Base-by-base conservation (phyloP, 2,888 invertebrate genomes). In the Julus scandinavius region DNA sequence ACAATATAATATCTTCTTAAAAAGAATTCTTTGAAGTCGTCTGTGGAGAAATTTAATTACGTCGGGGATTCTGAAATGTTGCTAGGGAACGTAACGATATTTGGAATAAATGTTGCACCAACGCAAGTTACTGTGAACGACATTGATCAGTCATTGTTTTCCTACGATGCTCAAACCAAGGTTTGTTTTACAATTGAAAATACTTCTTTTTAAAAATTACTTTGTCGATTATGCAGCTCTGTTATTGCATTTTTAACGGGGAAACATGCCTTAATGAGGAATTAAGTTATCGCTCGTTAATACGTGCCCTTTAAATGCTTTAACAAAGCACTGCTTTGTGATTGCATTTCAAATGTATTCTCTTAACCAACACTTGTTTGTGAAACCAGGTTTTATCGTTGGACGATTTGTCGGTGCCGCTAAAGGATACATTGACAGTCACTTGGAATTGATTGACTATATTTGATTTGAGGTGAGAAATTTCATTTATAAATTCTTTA, bases 1-100 rank as follows among this genome's bases (percentile, higher is more conserved):
- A 29, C 17, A 29, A 72, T 72, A 29, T 72, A 72, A 1, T 72
- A 7, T 5, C n/a, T 2, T 13, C 41, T 29, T 84, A 17, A 17
- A 29, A 54, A 87, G 87, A 54, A 29, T 87, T 54, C 50, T 38
- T n/a, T 87, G 87, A 87, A 9, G 11, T 87, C 87, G 2, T 15
- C 87, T 54, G 54, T 87, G 17, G 58, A 54, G 17, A 87, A 87
- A 29, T 54, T 87, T 15, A 50, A 87, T 38, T 87, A 87, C 29
- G 54, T 7, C 29, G 58, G 54, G n/a, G 87, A 54, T 13, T 29
- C 40, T 5, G 29, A 54, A 13, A 87, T 87, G 87, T 17, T 87
- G 54, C 29, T 87, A n/a, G 87, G 87, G 40, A 29, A 40, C 38
- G 40, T 87, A 6, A 50, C 50, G 7, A 38, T 87, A 50, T 58